Evolutionary conservation across 30 jellyfish, hydroid and myxozoan species (phyloP).

Genomic region (Hydractinia echinata): DNA sequence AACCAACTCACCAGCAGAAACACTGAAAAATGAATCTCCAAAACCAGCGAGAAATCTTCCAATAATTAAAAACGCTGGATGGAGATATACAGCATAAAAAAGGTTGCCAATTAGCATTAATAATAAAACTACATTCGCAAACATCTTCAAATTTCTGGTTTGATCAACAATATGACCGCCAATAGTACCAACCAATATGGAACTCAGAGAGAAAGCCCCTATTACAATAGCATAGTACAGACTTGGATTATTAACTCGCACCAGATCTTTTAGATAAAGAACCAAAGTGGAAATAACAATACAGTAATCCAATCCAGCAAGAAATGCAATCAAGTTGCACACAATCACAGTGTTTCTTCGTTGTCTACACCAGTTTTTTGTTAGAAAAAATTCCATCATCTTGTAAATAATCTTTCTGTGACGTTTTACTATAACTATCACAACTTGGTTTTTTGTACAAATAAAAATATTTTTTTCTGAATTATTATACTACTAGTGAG

Average conservation of each 20-base stretch:
- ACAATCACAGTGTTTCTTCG: no score
- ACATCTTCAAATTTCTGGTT: neutral
- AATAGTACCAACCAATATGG: neutral
- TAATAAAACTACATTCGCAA: neutral
- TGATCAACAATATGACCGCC: neutral
- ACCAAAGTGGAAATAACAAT: neutral
- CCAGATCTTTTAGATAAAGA: neutral
- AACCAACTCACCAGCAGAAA: constrained; percentile 11
- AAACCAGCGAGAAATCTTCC: constrained; percentile 31
- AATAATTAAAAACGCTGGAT: constrained; percentile 14
- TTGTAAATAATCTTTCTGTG: no score
- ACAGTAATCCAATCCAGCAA: neutral
- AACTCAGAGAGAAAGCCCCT: neutral
- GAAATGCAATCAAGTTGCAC: no score
- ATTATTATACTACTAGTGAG: no score
- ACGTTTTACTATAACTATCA: no score
- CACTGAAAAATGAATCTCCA: constrained; percentile 18
- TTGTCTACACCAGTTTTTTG: no score
- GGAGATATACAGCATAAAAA: neutral
- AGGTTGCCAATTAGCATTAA: constrained; percentile 11
- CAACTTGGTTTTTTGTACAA: no score
- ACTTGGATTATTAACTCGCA: neutral
- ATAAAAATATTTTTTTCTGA: no score
- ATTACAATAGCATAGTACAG: neutral
- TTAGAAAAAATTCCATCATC: no score